A percentile compares a stretch with the other conserved stretches of the same genome.
phyloP scores from a whole-genome alignment of 2,113 vertebrate genomes.

The Antigone vipio region DNA sequence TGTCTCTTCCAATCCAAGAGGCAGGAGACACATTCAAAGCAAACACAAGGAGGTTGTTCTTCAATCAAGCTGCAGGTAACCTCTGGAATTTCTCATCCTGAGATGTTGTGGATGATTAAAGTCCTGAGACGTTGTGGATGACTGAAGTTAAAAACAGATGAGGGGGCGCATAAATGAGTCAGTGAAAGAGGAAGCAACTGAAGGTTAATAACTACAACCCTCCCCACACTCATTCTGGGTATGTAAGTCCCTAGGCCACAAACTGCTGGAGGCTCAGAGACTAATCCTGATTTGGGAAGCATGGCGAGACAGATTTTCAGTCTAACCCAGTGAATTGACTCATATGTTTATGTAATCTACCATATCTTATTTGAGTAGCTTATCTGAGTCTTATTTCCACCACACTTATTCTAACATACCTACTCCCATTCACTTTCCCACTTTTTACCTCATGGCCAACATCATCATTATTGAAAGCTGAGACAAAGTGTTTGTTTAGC shows the following conservation, averaged over 20 bases:
- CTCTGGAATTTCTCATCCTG: neutral
- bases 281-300: neutral
- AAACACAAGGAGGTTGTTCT: neutral
- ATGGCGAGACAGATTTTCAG: neutral
- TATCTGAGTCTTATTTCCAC: neutral
- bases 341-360: neutral
- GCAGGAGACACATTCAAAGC: neutral
- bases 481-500: neutral
- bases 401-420: neutral
- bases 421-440: neutral
- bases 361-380: neutral
- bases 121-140: neutral
- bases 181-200: neutral
- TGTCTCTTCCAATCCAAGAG: neutral
- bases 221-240: accelerated
- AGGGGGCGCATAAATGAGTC: neutral
- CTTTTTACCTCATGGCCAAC: neutral
- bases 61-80: neutral
- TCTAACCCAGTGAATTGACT: neutral
- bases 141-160: neutral
- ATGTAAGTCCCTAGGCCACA: neutral
- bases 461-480: neutral
- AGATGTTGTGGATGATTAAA: neutral
- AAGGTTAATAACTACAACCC: neutral
- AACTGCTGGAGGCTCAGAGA: neutral